These are phyloP conservation scores for Cirrhinus molitorella DNA, from an alignment of 2,797 vertebrate genomes.

Conservation along the genomic window DNA sequence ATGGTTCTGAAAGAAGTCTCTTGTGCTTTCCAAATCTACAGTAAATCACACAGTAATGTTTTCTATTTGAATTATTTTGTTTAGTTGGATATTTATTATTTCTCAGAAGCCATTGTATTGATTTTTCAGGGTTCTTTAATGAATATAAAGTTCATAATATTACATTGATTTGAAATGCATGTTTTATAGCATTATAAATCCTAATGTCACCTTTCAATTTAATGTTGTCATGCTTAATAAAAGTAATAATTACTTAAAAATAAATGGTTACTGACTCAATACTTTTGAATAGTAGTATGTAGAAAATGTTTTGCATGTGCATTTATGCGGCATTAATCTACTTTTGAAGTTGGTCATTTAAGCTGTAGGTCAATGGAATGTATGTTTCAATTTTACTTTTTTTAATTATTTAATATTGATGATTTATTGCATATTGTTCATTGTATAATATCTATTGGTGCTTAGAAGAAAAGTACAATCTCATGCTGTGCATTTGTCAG, in stretches of 20 bases:
- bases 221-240: background rate
- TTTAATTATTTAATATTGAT: background rate
- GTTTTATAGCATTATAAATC: background rate
- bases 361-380: background rate
- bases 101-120: no score
- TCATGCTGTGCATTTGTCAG: background rate
- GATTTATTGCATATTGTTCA: background rate
- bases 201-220: background rate
- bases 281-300: background rate
- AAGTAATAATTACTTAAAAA: background rate
- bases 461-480: background rate
- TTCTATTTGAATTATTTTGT: no score
- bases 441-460: no score
- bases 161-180: background rate
- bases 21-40: no score
- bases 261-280: background rate
- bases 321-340: background rate
- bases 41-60: no score
- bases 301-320: background rate
- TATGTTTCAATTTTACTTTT: background rate
- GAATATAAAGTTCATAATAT: background rate
- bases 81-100: no score
- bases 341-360: background rate
- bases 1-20: no score
- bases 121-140: background rate